Base-by-base conservation (phyloP, 2,888 invertebrate genomes). In the Limenitis camilla region DNA sequence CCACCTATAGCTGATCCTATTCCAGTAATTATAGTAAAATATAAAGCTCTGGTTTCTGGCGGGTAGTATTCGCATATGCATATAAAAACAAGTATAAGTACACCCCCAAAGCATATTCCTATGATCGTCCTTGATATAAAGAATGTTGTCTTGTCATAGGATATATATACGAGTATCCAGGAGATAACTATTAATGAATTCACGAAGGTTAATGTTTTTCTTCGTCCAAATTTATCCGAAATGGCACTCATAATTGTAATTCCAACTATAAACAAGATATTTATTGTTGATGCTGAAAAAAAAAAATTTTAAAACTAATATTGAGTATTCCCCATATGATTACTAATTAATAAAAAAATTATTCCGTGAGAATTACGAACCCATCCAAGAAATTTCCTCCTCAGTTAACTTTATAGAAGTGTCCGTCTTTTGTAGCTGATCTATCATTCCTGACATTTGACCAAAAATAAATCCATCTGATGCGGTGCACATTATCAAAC, bases 1-100 rank as follows among this genome's bases (percentile, higher is more conserved):
- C 52, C 55, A 1, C 63, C 63, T 5, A 60, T 5, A 7, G 61
- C 52, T 5, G 61, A 59, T 4, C 56, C 56, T 1, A 62, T 47
- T 19, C 59, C 56, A 0, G 60, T 54, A 35, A 60, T 48, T 29
- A 61, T 46, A 19, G 57, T 61, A 4, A 61, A 32, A 11, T 52
- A 57, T 8, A 61, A 7, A 2, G 48, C 58, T 10, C 61, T 40
- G 0, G 54, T 57, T 10, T 53, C 53, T 6, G 60, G 60, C 0
- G 56, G 35, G 8, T 49, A 19, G 42, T 60, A 52, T 57, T 61
- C 50, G 41, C 57, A 29, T 49, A 38, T 43, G 11, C 19, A 19
- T 19, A 19, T 19, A 19, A 19, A 19, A 19, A 19, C 19, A 19
- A 19, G 19, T 19, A 19, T 19, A 19, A 19, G 19, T 1, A 19